These are phyloP conservation scores for Melanchra persicariae DNA, from an alignment of 2,888 invertebrate genomes.

Conservation along the genomic window DNA sequence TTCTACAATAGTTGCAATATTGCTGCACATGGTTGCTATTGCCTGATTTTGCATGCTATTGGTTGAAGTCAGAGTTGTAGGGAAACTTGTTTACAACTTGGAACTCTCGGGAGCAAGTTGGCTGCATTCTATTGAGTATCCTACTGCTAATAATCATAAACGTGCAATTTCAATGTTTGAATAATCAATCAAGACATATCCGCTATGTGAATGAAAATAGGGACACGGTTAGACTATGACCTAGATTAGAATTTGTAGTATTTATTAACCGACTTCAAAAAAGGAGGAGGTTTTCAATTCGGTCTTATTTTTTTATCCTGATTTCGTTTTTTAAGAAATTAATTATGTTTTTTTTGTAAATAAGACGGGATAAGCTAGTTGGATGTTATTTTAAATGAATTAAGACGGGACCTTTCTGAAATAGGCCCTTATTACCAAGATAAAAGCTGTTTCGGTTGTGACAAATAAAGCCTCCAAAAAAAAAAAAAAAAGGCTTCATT, in stretches of 20 bases:
- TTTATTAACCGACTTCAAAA: too few relatives aligned
- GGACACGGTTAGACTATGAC: background rate
- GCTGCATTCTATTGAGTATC: background rate
- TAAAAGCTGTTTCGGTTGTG: too few relatives aligned
- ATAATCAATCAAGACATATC: background rate
- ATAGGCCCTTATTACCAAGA: too few relatives aligned
- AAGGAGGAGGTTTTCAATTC: too few relatives aligned
- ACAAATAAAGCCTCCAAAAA: too few relatives aligned
- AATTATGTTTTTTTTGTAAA: too few relatives aligned
- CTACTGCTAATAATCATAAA: background rate
- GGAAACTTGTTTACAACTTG: slow-evolving; percentile 10
- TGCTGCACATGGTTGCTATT: slow-evolving; percentile 37
- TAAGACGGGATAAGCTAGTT: too few relatives aligned
- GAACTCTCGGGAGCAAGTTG: slow-evolving; percentile 5
- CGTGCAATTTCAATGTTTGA: background rate
- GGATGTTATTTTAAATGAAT: too few relatives aligned
- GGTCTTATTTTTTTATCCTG: too few relatives aligned
- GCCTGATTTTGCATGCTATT: slow-evolving; percentile 22
- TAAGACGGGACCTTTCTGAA: too few relatives aligned
- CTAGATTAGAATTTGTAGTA: background rate
- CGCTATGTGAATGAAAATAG: background rate
- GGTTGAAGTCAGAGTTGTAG: slow-evolving; percentile 18
- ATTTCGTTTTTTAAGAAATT: background rate
- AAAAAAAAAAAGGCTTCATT: too few relatives aligned
- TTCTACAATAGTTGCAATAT: slow-evolving; percentile 31